Evolutionary conservation across 2,797 vertebrate genomes (phyloP).

Genomic region (Trachops cirrhosus): DNA sequence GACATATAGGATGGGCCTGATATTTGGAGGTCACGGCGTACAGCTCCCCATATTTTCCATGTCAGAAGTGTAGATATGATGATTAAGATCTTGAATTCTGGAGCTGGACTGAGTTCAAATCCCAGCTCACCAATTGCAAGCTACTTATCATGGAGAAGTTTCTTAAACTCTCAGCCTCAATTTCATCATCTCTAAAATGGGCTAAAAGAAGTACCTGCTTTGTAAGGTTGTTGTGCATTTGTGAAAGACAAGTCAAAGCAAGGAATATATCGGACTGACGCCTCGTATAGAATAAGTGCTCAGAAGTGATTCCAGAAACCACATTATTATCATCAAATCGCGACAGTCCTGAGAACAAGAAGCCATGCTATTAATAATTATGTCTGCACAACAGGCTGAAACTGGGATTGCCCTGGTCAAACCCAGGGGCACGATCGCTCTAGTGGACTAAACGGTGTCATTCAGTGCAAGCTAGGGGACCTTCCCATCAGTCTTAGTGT

Average conservation of each 20-base stretch:
- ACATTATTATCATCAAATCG: neutral
- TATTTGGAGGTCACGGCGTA: neutral
- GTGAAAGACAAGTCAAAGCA: neutral
- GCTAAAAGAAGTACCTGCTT: neutral
- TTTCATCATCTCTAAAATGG: neutral
- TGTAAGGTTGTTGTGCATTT: neutral
- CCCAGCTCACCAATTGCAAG: neutral
- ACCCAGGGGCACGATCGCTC: neutral
- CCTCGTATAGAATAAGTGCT: neutral
- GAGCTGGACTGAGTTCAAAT: neutral
- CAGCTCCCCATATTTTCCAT: neutral
- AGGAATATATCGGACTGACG: neutral
- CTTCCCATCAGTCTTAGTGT: accelerated
- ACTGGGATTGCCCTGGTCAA: neutral
- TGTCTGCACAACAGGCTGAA: neutral
- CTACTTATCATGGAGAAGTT: neutral
- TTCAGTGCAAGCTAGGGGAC: neutral
- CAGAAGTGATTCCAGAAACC: neutral
- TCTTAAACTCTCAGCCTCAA: neutral
- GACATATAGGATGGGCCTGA: neutral
- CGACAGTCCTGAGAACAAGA: neutral
- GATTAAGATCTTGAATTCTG: neutral
- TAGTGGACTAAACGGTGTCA: neutral
- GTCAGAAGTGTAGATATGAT: neutral
- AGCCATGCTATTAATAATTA: neutral